Evolutionary conservation across 1,140 invertebrate genomes (phyloP).

Genomic region (Papilio xuthus): DNA sequence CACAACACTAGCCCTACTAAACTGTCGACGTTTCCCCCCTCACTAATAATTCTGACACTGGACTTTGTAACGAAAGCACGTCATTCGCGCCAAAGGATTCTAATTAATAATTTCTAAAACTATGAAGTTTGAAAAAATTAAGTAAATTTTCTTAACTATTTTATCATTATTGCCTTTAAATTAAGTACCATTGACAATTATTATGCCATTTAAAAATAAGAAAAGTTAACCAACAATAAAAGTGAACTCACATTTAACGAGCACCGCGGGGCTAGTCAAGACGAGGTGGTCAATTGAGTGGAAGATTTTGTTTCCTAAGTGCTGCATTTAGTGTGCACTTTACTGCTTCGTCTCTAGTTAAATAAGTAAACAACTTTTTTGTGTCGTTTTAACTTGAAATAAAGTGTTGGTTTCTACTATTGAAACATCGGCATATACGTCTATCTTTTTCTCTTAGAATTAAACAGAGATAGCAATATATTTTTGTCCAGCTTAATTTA

Average conservation of each 20-base stretch:
- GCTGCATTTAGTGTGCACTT: background rate
- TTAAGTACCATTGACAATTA: background rate
- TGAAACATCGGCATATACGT: background rate
- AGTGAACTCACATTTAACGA: background rate
- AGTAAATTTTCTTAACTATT: background rate
- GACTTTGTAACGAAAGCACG: too few relatives aligned
- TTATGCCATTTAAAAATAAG: background rate
- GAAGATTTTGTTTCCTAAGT: conserved; percentile 12
- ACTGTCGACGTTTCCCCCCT: too few relatives aligned
- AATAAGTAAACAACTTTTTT: background rate
- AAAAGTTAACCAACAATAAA: background rate
- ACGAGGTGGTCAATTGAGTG: background rate
- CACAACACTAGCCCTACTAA: too few relatives aligned
- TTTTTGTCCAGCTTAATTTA: background rate
- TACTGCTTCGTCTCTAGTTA: background rate
- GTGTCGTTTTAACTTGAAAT: background rate
- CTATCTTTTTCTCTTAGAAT: too few relatives aligned
- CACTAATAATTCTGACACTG: too few relatives aligned
- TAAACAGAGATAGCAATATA: too few relatives aligned
- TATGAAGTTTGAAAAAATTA: background rate
- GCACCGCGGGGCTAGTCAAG: background rate
- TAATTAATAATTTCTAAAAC: too few relatives aligned
- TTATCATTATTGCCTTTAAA: background rate
- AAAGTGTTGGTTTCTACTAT: background rate
- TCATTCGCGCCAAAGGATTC: too few relatives aligned